A percentile compares a stretch with the other conserved stretches of the same genome.
Evolutionary conservation across 2,797 vertebrate genomes (phyloP).

Genomic region (Trachurus trachurus): DNA sequence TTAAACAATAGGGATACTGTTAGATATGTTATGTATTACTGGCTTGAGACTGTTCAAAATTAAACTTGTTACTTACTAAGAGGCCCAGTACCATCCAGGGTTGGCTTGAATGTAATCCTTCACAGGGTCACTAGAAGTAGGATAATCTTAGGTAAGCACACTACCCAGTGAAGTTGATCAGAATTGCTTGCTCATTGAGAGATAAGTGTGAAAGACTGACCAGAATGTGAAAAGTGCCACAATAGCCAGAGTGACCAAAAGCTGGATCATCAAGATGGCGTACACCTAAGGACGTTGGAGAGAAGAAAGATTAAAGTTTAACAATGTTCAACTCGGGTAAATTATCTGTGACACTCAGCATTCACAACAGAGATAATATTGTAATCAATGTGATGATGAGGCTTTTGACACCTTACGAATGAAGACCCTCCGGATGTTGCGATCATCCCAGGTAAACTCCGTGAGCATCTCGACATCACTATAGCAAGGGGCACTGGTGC

Average conservation of each 20-base stretch:
- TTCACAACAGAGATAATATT: not conserved
- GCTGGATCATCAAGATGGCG: constrained; percentile 91
- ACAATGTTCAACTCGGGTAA: no score
- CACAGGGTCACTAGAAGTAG: constrained; percentile 87
- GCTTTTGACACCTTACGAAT: constrained; percentile 91
- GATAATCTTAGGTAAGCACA: constrained; percentile 13
- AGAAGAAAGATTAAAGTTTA: not conserved
- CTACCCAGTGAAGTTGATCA: not conserved
- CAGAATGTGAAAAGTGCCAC: constrained; percentile 96
- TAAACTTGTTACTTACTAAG: constrained; percentile 90
- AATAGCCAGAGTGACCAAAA: constrained; percentile 90
- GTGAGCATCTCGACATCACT: constrained; percentile 91
- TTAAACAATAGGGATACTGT: constrained; percentile 43
- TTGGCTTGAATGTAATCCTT: constrained; percentile 92
- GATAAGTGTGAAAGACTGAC: constrained; percentile 76
- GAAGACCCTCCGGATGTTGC: constrained; percentile 90
- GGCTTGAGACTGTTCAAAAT: not conserved
- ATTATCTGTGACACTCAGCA: not conserved
- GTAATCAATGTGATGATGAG: not conserved
- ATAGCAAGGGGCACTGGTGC: constrained; percentile 87
- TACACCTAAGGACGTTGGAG: constrained; percentile 87
- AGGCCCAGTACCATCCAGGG: constrained; percentile 96
- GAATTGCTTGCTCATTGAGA: no score
- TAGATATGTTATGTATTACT: not conserved
- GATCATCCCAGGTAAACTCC: constrained; percentile 93